Conservation (phyloP, 2,113 vertebrate genomes). For the Vireo altiloquus region DNA sequence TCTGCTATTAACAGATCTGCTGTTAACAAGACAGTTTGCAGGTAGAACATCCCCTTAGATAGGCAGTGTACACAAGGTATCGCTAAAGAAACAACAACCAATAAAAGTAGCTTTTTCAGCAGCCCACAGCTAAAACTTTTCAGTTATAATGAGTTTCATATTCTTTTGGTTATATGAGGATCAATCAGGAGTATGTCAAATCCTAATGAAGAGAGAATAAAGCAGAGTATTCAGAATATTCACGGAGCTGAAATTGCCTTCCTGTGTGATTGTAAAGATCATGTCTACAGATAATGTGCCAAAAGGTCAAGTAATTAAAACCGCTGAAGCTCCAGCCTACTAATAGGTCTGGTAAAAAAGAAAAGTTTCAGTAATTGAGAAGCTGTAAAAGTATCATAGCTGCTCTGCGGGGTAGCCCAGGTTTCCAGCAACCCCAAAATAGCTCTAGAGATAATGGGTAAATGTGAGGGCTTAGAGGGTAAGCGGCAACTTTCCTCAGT, state of each 20-base stretch:
- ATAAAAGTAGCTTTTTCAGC: background rate
- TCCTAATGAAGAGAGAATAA: background rate
- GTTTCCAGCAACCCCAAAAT: background rate
- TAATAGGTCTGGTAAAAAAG: background rate
- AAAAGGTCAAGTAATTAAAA: conserved; percentile 49
- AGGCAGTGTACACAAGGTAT: background rate
- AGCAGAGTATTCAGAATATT: background rate
- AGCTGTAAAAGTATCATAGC: background rate
- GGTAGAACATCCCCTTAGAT: background rate
- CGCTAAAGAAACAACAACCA: background rate
- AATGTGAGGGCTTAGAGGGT: background rate
- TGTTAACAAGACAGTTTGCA: background rate
- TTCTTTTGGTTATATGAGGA: background rate
- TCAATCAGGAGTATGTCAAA: background rate
- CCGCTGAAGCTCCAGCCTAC: background rate
- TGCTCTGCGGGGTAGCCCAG: background rate
- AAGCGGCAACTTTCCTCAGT: background rate
- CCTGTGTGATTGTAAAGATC: conserved; percentile 5
- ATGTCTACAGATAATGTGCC: conserved; percentile 4
- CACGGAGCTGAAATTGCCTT: background rate
- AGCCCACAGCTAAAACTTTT: background rate
- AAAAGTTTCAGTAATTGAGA: conserved; percentile 21
- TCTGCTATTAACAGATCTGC: background rate
- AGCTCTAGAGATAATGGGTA: accelerated
- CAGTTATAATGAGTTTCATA: background rate